Base-by-base conservation (phyloP, 1,140 invertebrate genomes). In the Hylaeus anthracinus region DNA sequence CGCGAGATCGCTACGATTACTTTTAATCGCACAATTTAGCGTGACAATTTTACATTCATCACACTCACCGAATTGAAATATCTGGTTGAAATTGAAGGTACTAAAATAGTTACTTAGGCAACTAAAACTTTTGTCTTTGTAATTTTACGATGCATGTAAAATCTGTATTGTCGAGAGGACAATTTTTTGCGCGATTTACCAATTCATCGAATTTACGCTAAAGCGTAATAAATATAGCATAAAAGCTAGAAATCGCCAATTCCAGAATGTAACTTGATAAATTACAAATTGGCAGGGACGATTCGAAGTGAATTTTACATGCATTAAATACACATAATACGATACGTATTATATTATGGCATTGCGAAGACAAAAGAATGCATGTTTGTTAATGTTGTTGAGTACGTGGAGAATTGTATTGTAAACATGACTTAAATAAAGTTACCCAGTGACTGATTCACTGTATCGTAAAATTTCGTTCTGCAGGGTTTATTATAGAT, bases 351-450 rank as follows among this genome's bases (percentile, higher is more conserved):
- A 45, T 83, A 86, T 86, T 88, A 64, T 84, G 85, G 43, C 72
- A 83, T 86, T 80, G 74, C 88, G 81, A 89, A 79, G 83, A 86
- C 85, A 89, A 82, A 81, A 88, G 75, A 82, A 79, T 88, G 87
- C 76, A 86, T 85, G 81, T 87, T 88, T 86, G 83, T 84, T 78
- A 86, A 85, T 89, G 86, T 87, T 80, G 77, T 86, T 85, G 84
- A 88, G 71, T 84, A 90, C 88, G 85, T 78, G 87, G 79, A 71
- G 79, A 89, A 87, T 72, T 84, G 87, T 89, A 90, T 70, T 90
- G 84, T 92, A 90, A 90, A 84, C 81, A 88, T 88, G 84, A 90
- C 82, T 90, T 88, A 88, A 92, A 91, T 91, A 92, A 92, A 92
- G 84, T 89, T 87, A 90, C 90, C 85, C 84, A 84, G 86, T 86